A percentile compares a stretch with the other conserved stretches of the same genome.
Evolutionary conservation across 2,113 vertebrate species (phyloP).

Genomic region (Corythoichthys intestinalis): DNA sequence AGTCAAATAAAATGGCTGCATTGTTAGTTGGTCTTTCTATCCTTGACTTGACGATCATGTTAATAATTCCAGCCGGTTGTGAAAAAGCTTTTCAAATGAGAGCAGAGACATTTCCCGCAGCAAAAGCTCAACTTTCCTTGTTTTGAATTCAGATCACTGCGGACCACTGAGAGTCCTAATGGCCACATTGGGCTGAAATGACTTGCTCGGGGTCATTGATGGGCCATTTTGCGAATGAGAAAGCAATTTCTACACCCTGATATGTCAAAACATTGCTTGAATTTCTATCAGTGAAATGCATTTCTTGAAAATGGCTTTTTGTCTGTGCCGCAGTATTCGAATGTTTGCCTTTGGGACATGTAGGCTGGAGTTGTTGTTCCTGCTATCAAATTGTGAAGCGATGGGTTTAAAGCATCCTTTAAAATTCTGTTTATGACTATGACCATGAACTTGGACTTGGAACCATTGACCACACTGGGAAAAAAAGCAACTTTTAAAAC

Average conservation of each 20-base stretch:
- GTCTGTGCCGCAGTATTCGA: neutral
- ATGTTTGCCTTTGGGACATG: too few relatives aligned
- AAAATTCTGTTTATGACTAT: too few relatives aligned
- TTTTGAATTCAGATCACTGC: neutral
- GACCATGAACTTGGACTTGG: too few relatives aligned
- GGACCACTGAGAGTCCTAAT: neutral
- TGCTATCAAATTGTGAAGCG: too few relatives aligned
- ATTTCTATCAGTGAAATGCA: conserved; percentile 1
- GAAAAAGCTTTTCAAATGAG: neutral
- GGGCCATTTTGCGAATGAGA: conserved; percentile 6
- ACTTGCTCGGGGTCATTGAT: neutral
- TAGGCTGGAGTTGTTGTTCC: too few relatives aligned
- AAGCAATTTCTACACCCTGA: neutral
- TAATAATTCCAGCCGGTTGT: neutral
- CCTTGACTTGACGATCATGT: neutral
- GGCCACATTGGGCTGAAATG: conserved; percentile 9
- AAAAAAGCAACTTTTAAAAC: too few relatives aligned
- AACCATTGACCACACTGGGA: too few relatives aligned
- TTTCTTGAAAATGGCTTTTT: conserved; percentile 10
- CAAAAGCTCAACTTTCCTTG: neutral
- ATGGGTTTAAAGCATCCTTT: too few relatives aligned
- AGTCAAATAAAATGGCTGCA: too few relatives aligned
- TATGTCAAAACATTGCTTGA: neutral
- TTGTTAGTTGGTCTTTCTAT: too few relatives aligned
- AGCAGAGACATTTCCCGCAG: neutral